These are phyloP conservation scores for Pipistrellus nathusii DNA, from an alignment of 2,797 vertebrate species.

Conservation along the genomic window DNA sequence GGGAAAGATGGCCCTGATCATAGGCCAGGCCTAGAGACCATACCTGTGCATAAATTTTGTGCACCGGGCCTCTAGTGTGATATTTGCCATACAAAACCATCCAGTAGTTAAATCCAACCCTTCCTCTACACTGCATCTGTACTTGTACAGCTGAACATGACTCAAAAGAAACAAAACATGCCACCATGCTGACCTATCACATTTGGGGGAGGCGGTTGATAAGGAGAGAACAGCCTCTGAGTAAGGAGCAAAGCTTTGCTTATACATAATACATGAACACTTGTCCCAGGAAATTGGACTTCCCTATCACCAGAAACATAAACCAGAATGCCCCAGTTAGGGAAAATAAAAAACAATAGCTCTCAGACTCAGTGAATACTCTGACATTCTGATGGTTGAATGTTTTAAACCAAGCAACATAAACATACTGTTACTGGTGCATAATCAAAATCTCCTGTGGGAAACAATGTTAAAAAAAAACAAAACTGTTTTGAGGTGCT, in stretches of 20 bases:
- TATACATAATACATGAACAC: constrained; percentile 7
- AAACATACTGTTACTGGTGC: background rate
- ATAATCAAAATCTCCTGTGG: background rate
- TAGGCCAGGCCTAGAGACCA: too few species aligned
- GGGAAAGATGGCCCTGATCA: too few species aligned
- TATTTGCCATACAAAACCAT: background rate
- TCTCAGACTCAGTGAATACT: background rate
- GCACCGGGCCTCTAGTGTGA: background rate
- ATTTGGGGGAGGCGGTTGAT: background rate
- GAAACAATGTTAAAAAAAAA: background rate
- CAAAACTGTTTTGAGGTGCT: background rate
- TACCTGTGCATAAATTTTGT: too few species aligned
- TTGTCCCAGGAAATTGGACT: background rate
- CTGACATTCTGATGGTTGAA: background rate
- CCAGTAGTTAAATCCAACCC: background rate
- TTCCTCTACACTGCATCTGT: background rate
- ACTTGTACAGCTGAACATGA: background rate
- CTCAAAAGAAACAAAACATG: background rate
- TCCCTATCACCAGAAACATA: background rate
- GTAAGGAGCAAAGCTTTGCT: background rate
- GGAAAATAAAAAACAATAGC: background rate
- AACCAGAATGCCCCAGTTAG: background rate
- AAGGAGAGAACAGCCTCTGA: background rate
- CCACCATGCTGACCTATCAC: background rate
- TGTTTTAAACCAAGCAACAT: background rate